Evolutionary conservation across 2,113 vertebrate genomes (phyloP), one percentile per base, ranked within the genome.

Genomic region (Chaetops frenatus): DNA sequence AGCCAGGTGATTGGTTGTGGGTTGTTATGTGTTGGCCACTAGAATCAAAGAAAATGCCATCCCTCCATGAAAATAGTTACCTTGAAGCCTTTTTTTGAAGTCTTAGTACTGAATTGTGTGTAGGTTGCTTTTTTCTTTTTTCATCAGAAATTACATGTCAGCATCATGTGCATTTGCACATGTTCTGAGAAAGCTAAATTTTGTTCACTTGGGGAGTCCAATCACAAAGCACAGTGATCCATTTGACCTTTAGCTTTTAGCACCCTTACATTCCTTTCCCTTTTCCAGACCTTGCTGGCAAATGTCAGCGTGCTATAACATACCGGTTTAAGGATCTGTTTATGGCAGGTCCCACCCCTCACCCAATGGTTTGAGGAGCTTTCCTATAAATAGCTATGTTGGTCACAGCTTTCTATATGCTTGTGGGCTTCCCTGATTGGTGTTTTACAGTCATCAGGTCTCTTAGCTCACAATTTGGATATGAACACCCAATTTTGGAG

Each of bases 201-300:
- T 88, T 94, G 18, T 64, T 88, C 40, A 51, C 61, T 19, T 51
- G 7, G 17, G n/a, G 15, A 80, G n/a, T 67, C 62, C 60, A 71
- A 11, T 79, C 81, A 88, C 80, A 84, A 89, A 88, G 45, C 51
- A 33, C 42, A 78, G 69, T 0, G 31, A 92, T 95, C 89, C 15
- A 5, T 78, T 40, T 94, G 92, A 96, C 95, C 95, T 97, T 97
- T 96, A 78, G 83, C 48, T 97, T 94, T 84, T 84, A 95, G 81
- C 2, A 6, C 65, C 70, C 72, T 56, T 71, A 91, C 45, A 3
- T 94, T 94, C 96, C 91, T 93, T 95, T 94, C 48, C 95, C 95
- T 95, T 94, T 93, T 86, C 35, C 72, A 92, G 96, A 54, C 72
- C 60, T 91, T 81, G 70, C 89, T 95, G 81, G 60, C 80, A 97